Conservation (phyloP, 2,888 invertebrate species). For the Lepidocyrtoides sp. region DNA sequence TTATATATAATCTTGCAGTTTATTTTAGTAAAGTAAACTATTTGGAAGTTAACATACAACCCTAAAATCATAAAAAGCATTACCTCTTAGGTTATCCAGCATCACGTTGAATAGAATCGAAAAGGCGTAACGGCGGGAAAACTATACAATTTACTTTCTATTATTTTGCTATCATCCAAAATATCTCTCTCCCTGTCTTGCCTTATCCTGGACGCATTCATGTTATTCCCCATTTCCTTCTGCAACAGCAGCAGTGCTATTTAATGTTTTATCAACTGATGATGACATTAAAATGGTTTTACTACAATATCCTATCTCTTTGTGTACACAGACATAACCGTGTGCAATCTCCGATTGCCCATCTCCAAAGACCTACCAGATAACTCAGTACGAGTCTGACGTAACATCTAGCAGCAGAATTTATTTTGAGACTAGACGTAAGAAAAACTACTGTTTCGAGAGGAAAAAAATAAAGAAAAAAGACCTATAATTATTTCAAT, state of each 20-base stretch:
- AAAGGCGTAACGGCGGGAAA: not conserved
- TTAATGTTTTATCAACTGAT: not conserved
- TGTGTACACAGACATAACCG: not conserved
- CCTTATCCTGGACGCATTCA: not conserved
- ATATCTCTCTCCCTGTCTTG: not conserved
- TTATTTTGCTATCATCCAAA: slow-evolving; percentile 20
- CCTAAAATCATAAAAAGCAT: slow-evolving; percentile 40
- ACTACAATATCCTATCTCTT: not conserved
- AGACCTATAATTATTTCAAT: too few relatives aligned
- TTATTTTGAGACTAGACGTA: too few relatives aligned
- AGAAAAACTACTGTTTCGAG: too few relatives aligned
- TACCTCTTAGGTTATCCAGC: not conserved
- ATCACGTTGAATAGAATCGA: not conserved
- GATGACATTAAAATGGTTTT: slow-evolving; percentile 7
- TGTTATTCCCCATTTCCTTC: not conserved
- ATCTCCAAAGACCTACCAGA: too few relatives aligned
- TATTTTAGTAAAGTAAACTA: not conserved
- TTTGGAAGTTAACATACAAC: slow-evolving; percentile 14
- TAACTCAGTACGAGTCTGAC: not conserved
- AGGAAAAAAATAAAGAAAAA: too few relatives aligned
- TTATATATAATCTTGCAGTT: not conserved
- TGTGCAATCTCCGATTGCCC: slow-evolving; percentile 8
- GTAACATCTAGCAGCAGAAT: too few relatives aligned
- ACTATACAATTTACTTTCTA: slow-evolving; percentile 11
- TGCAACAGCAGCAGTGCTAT: not conserved